Conservation (phyloP, 1,140 invertebrate species). For the Tenebrio molitor region DNA sequence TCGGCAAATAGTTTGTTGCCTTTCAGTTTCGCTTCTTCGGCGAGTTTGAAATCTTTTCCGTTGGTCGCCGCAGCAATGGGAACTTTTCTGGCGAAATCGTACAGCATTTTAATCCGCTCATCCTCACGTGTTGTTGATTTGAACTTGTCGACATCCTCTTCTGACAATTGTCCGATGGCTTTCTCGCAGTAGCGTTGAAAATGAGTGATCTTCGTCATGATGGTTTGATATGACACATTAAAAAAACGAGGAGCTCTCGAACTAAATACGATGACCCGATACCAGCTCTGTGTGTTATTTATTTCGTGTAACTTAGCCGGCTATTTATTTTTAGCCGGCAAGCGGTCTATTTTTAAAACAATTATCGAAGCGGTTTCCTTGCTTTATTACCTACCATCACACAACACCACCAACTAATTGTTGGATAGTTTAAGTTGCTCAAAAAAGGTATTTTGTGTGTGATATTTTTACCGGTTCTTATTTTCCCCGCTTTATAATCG, state of each 20-base stretch:
- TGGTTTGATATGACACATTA: too few relatives aligned
- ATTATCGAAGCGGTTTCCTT: slow-evolving; percentile 5
- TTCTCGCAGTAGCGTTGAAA: slow-evolving; percentile 62
- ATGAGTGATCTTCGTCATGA: slow-evolving; percentile 39
- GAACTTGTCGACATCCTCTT: slow-evolving; percentile 55
- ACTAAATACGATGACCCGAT: slow-evolving; percentile 21
- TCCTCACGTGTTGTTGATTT: slow-evolving; percentile 56
- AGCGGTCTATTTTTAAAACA: slow-evolving; percentile 39
- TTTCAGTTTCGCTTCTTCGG: slow-evolving; percentile 76
- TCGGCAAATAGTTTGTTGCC: slow-evolving; percentile 86
- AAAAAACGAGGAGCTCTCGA: slow-evolving; percentile 2
- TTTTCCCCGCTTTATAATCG: neutral
- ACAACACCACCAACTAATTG: neutral
- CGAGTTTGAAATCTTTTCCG: slow-evolving; percentile 76
- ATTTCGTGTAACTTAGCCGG: slow-evolving; percentile 10
- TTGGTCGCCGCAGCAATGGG: slow-evolving; percentile 61
- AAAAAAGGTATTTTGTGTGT: slow-evolving; percentile 25
- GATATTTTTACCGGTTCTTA: neutral
- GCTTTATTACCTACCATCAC: neutral
- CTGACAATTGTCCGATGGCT: slow-evolving; percentile 55
- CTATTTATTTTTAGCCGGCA: slow-evolving; percentile 29
- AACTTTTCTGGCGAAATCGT: slow-evolving; percentile 53
- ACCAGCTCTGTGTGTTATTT: neutral
- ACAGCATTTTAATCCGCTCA: slow-evolving; percentile 60
- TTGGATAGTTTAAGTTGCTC: neutral